Conservation (phyloP, 1,140 invertebrate species). For the Drosophila quadrilineata region DNA sequence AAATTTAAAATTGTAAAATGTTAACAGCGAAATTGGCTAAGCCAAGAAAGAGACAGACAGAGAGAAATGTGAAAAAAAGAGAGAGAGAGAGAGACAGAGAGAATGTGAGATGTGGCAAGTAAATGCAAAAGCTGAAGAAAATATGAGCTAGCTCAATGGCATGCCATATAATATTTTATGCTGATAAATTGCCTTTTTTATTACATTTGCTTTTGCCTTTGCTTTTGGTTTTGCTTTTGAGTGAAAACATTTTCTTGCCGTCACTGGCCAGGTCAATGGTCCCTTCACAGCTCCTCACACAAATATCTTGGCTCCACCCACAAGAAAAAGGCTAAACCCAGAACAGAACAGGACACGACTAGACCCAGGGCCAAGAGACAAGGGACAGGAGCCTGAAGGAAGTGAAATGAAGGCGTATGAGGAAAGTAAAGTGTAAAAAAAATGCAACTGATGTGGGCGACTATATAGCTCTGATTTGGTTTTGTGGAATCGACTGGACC, state of each 20-base stretch:
- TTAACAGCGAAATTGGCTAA: constrained; percentile 48
- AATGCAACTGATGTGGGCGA: constrained; percentile 7
- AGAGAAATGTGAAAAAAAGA: constrained; percentile 18
- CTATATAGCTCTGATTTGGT: constrained; percentile 11
- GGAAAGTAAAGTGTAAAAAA: constrained; percentile 34
- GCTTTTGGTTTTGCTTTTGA: constrained; percentile 79
- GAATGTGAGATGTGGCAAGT: no score
- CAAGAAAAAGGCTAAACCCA: constrained; percentile 25
- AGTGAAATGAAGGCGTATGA: constrained; percentile 8
- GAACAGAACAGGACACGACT: no score
- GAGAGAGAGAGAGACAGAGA: not conserved
- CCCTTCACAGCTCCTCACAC: constrained; percentile 52
- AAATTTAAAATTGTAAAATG: constrained; percentile 68
- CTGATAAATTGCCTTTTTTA: constrained; percentile 79
- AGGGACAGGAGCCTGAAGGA: not conserved
- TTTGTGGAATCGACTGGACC: constrained; percentile 22
- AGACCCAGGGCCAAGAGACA: constrained; percentile 7
- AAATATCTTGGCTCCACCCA: constrained; percentile 54
- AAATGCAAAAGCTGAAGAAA: constrained; percentile 33
- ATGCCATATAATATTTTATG: constrained; percentile 80
- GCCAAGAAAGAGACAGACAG: no score
- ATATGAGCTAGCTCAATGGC: constrained; percentile 74
- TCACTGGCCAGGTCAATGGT: constrained; percentile 62
- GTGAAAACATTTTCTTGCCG: constrained; percentile 74
- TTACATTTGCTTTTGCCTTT: constrained; percentile 77